Base-by-base conservation (phyloP, 2,113 vertebrate species). In the Carassius gibelio region DNA sequence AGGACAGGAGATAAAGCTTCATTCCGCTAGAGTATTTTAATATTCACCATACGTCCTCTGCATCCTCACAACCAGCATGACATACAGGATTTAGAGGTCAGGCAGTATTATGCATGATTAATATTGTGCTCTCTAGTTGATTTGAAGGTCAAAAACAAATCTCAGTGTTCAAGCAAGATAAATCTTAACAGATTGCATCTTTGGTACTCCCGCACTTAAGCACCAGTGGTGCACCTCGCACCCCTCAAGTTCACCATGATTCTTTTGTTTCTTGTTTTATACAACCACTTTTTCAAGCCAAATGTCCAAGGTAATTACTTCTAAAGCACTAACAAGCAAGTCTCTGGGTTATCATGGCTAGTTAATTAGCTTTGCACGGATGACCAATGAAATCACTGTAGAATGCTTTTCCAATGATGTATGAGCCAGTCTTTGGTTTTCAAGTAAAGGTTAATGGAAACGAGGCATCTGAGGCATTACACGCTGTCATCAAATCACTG, bases 341-440 rank as follows among this genome's bases (percentile, higher is more conserved):
- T 34, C 61, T 76, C n/a, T 77, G 38, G 26, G 13, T 61, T 81
- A 66, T 85, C 78, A 78, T 34, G 14, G 38, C 77, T 36, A 59
- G 64, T 86, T 88, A 86, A 88, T 86, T 81, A 81, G 75, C 55
- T 52, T 36, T 50, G 36, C 66, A 38, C 34, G 3, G 71, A 34
- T 79, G 61, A 76, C 81, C 77, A 68, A 26, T 76, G 26, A 81
- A 81, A 69, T 84, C 34, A 69, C 52, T 5, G 26, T 62, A 3
- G 55, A 68, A 75, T 81, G 42, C 50, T 36, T 62, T 57, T 77
- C 77, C 48, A 66, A n/a, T 84, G 83, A 84, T 48, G 75, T 36
- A 55, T 68, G 71, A 75, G 77, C 64, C 30, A 10, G 81, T 76
- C 55, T 86, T 69, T n/a, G 75, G 59, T 72, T 71, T 59, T 66